Evolutionary conservation across 1,140 invertebrate species (phyloP).

Genomic region (Dolichoris vasculosae): DNA sequence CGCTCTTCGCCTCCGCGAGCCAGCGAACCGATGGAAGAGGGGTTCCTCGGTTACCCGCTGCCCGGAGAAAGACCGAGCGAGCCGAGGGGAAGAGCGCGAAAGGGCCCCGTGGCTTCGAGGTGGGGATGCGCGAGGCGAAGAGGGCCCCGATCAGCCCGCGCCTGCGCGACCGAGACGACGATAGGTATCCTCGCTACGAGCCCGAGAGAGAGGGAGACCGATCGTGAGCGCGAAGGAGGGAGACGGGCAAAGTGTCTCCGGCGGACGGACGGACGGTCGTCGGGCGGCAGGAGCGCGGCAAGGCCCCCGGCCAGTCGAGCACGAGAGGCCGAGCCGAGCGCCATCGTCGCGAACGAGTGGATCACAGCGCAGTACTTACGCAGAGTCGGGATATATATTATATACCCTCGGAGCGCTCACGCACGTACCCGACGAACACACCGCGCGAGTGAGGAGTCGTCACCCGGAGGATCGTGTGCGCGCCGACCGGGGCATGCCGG

Average conservation of each 20-base stretch:
- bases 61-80: background rate
- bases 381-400: background rate
- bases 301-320: conserved; percentile 65
- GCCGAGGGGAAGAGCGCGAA: background rate
- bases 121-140: conserved; percentile 1
- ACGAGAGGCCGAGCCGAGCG: conserved; percentile 61
- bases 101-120: background rate
- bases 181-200: background rate
- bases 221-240: conserved; percentile 39
- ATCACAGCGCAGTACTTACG: background rate
- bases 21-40: background rate
- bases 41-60: background rate
- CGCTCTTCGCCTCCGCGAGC: background rate
- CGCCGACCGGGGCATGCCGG: conserved; percentile 15
- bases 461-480: background rate
- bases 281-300: conserved; percentile 63
- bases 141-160: background rate
- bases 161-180: background rate
- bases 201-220: conserved; percentile 21
- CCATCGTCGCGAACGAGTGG: background rate
- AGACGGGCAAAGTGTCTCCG: conserved; percentile 30
- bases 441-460: conserved; percentile 3
- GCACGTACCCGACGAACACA: background rate
- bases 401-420: background rate
- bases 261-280: conserved; percentile 43